Conservation (phyloP, 2,888 invertebrate species). For the Sisyra terminalis region DNA sequence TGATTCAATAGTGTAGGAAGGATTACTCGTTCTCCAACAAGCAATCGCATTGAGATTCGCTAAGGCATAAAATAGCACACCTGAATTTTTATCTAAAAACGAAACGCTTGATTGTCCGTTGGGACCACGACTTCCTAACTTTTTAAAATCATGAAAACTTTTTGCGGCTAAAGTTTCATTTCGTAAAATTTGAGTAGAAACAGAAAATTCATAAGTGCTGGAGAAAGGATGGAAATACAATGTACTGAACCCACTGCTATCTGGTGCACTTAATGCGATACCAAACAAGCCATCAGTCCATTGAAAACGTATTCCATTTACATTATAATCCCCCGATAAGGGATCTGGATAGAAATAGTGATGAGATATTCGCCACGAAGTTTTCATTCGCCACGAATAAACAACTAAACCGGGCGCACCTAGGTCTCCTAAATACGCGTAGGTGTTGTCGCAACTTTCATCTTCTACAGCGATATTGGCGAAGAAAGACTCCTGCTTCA, state of each 20-base stretch:
- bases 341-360: slow-evolving; percentile 56
- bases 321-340: slow-evolving; percentile 51
- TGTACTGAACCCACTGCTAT: slow-evolving; percentile 46
- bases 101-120: slow-evolving; percentile 59
- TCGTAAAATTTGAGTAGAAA: slow-evolving; percentile 48
- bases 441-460: slow-evolving; percentile 50
- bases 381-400: slow-evolving; percentile 53
- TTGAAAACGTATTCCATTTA: slow-evolving; percentile 49
- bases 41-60: slow-evolving; percentile 61
- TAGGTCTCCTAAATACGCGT: slow-evolving; percentile 54
- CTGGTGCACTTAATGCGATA: slow-evolving; percentile 46
- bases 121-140: slow-evolving; percentile 49
- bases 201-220: slow-evolving; percentile 59
- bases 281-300: slow-evolving; percentile 71
- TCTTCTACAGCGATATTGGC: slow-evolving; percentile 68
- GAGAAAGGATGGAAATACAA: slow-evolving; percentile 67
- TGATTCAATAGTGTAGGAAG: slow-evolving; percentile 46
- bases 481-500: slow-evolving; percentile 50
- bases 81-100: slow-evolving; percentile 51
- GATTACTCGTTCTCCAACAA: slow-evolving; percentile 58
- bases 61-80: slow-evolving; percentile 57
- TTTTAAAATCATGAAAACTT: slow-evolving; percentile 46
- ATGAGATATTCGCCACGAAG: slow-evolving; percentile 59
- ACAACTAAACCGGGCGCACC: slow-evolving; percentile 54
- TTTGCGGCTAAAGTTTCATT: slow-evolving; percentile 32